Evolutionary conservation across 2,888 invertebrate genomes (phyloP).

Genomic region (Drosophila neotestacea): DNA sequence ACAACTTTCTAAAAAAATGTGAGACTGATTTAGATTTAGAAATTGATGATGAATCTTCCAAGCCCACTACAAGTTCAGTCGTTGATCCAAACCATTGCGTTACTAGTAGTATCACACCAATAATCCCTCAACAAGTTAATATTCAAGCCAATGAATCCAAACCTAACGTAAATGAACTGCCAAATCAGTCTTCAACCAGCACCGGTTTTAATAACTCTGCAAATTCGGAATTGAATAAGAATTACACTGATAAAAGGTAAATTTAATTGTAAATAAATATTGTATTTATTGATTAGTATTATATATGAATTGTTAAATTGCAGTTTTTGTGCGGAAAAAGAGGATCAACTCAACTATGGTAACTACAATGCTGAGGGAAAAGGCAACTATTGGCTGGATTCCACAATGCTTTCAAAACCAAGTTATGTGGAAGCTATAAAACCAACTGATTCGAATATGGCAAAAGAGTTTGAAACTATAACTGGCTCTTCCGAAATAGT

Average conservation of each 20-base stretch:
- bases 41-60: slow-evolving; percentile 88
- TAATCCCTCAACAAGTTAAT: slow-evolving; percentile 18
- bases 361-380: slow-evolving; percentile 53
- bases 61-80: slow-evolving; percentile 47
- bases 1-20: slow-evolving; percentile 93
- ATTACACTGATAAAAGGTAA: slow-evolving; percentile 60
- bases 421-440: slow-evolving; percentile 81
- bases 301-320: background rate
- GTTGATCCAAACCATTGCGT: slow-evolving; percentile 53
- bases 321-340: slow-evolving; percentile 56
- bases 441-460: slow-evolving; percentile 53
- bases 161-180: slow-evolving; percentile 10
- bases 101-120: slow-evolving; percentile 15
- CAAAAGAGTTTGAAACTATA: slow-evolving; percentile 69
- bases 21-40: slow-evolving; percentile 92
- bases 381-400: slow-evolving; percentile 75
- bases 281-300: background rate
- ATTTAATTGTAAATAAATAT: background rate
- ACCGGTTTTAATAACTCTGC: slow-evolving; percentile 24
- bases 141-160: slow-evolving; percentile 31
- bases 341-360: slow-evolving; percentile 55
- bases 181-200: slow-evolving; percentile 10
- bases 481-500: slow-evolving; percentile 83
- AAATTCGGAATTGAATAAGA: slow-evolving; percentile 54
- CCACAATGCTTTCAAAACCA: slow-evolving; percentile 72